Conservation (phyloP, 2,113 vertebrate genomes). For the Poicephalus meyeri region DNA sequence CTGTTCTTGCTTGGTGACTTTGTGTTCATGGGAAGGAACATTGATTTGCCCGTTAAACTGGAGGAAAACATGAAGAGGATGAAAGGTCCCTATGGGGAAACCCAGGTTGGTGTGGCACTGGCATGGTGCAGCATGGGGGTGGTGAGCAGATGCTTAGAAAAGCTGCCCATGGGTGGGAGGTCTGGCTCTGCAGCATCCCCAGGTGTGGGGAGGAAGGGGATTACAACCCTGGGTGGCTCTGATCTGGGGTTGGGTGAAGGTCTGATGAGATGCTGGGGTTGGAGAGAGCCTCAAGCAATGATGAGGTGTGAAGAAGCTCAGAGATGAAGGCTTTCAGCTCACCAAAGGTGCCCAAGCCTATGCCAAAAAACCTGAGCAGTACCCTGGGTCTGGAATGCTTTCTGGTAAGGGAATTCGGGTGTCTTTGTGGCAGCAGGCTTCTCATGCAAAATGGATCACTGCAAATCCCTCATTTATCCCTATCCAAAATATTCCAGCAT, state of each 20-base stretch:
- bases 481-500: background rate
- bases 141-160: background rate
- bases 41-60: background rate
- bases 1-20: background rate
- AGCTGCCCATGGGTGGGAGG: background rate
- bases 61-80: background rate
- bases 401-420: background rate
- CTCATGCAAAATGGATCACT: background rate
- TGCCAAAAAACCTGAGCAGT: background rate
- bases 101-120: background rate
- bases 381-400: background rate
- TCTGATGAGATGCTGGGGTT: background rate
- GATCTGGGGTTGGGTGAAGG: background rate
- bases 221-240: background rate
- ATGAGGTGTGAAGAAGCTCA: background rate
- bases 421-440: background rate
- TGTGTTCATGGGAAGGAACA: rapidly evolving
- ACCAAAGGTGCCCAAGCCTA: no score
- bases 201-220: background rate
- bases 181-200: background rate
- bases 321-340: background rate
- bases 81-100: background rate
- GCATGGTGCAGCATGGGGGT: background rate
- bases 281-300: no score
- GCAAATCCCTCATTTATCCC: background rate